Conservation (phyloP, 92 coral and sea anemone species). For the Ricordea florida region DNA sequence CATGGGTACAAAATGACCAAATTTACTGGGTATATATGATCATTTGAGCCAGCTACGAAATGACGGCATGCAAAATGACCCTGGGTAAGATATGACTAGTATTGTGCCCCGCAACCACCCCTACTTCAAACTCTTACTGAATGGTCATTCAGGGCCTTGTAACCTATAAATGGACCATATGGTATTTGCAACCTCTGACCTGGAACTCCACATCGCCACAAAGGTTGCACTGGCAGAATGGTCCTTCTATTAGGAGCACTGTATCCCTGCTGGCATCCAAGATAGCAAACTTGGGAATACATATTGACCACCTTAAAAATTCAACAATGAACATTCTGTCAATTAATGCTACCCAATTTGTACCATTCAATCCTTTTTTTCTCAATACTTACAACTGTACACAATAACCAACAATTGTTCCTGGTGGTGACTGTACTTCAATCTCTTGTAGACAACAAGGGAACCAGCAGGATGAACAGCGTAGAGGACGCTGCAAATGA, state of each 20-base stretch:
- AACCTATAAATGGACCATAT: no score
- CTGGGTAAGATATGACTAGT: no score
- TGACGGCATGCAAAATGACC: no score
- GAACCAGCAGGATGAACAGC: slow-evolving; percentile 84
- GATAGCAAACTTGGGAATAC: slow-evolving; percentile 85
- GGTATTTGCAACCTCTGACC: slow-evolving; percentile 22
- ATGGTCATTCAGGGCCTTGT: no score
- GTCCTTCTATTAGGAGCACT: slow-evolving; percentile 86
- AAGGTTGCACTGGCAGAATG: slow-evolving; percentile 82
- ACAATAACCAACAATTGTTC: slow-evolving; percentile 88
- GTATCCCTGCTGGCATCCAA: slow-evolving; percentile 85
- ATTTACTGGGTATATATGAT: no score
- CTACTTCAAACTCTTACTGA: no score
- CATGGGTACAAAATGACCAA: no score
- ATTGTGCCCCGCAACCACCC: no score
- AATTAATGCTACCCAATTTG: no score
- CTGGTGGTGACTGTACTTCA: slow-evolving; percentile 95
- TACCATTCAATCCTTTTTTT: neutral
- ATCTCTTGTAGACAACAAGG: slow-evolving; percentile 94
- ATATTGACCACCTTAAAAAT: slow-evolving; percentile 88
- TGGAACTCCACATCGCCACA: slow-evolving; percentile 98
- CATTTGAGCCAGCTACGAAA: no score
- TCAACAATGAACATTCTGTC: neutral
- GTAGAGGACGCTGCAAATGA: slow-evolving; percentile 87
- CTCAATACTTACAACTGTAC: slow-evolving; percentile 84